Evolutionary conservation across 2,888 invertebrate genomes (phyloP), one percentile per base, ranked within the genome.

Genomic region (Atethmia centrago): DNA sequence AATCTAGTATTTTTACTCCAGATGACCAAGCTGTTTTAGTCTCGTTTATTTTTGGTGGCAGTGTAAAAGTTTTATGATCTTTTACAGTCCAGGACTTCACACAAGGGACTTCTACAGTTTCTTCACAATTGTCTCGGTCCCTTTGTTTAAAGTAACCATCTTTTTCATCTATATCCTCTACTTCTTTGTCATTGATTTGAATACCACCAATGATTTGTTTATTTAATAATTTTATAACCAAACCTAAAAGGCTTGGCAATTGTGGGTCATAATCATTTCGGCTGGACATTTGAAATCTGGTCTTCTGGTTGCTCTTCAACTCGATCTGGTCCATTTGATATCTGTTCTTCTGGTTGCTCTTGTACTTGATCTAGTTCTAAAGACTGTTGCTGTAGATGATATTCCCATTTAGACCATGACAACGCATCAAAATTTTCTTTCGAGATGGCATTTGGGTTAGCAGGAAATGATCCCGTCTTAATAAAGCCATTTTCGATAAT

Each of bases 71-170:
- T 36, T 56, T 58, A 58, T 36, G 58, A 36, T 58, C 36, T 36
- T 36, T 58, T 12, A 36, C 58, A 31, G 10, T 58, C 58, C 58
- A 58, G 36, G 58, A 58, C 21, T 58, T 58, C 36, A 58, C 36
- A 58, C 21, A 36, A 58, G 36, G 58, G 21, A 21, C 12, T 36
- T 58, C 58, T 58, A 58, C 36, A 58, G 12, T 58, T 10, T 58
- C 58, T 58, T 58, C 58, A 58, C 36, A 58, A 58, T 58, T 58
- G 21, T 58, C 36, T 58, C 36, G 58, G 58, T 36, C 58, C 58
- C 3, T 58, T 36, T 21, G 36, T 58, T 58, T 36, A 58, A 58
- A 58, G n/a, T 58, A 36, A 21, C 21, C 9, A 36, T 58, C 36
- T 56, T 56, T 21, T 58, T 58, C 58, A 36, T 10, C 58, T 58